phyloP scores from a whole-genome alignment of 2,888 invertebrate genomes.

The Drosophila macrospina region DNA sequence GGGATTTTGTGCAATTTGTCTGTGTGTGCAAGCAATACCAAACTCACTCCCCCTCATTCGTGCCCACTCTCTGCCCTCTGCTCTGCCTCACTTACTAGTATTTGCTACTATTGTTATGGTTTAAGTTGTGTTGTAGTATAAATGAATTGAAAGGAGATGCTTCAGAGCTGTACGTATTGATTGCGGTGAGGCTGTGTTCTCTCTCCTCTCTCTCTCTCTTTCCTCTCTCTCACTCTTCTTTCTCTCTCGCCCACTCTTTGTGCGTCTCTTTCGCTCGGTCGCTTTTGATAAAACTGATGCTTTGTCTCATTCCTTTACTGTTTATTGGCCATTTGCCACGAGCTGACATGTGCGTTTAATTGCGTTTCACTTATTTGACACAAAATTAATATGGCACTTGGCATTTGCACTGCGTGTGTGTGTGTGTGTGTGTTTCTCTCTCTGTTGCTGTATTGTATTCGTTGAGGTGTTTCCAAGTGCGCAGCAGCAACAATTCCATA shows the following conservation, averaged over 20 bases:
- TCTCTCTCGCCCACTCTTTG: neutral
- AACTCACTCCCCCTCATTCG: neutral
- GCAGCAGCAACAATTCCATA: conserved; percentile 22
- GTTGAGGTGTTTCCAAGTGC: conserved; percentile 31
- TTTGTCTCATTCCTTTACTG: conserved; percentile 29
- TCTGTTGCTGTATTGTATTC: conserved; percentile 17
- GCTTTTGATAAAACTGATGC: conserved; percentile 9
- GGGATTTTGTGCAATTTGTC: conserved; percentile 75
- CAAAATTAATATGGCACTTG: conserved; percentile 76
- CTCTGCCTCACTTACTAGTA: no score
- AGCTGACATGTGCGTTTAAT: conserved; percentile 81
- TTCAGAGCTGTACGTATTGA: conserved; percentile 59
- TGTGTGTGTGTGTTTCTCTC: conserved; percentile 2
- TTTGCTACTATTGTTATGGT: conserved; percentile 36
- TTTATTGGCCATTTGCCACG: conserved; percentile 74
- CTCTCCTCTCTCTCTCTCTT: neutral
- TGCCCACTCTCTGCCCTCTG: no score
- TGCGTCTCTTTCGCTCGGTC: conserved; percentile 10
- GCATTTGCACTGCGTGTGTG: conserved; percentile 12
- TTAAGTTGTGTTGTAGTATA: conserved; percentile 19
- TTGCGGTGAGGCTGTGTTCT: conserved; percentile 44
- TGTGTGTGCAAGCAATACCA: conserved; percentile 18
- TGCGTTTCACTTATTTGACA: conserved; percentile 82
- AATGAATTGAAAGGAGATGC: conserved; percentile 41
- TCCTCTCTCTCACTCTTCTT: conserved; percentile 7